A percentile compares a stretch with the other conserved stretches of the same genome.
Evolutionary conservation across 2,888 invertebrate genomes (phyloP).

Genomic region (Sesia bembeciformis): DNA sequence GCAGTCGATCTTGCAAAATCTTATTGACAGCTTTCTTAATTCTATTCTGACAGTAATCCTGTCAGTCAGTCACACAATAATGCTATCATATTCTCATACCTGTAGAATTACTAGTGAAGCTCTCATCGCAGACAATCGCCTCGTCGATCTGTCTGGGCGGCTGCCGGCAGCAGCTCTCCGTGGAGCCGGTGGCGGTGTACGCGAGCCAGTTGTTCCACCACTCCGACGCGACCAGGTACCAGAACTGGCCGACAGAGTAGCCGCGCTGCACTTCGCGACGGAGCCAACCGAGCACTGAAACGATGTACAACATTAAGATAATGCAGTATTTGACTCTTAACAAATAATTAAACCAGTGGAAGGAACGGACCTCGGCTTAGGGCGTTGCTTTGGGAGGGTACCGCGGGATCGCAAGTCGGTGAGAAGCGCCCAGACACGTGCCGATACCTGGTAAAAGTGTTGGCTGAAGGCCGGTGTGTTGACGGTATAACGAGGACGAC

Average conservation of each 20-base stretch:
- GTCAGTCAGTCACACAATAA: too few species aligned
- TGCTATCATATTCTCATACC: slow-evolving; percentile 20
- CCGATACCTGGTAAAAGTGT: too few species aligned
- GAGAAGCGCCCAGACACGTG: too few species aligned
- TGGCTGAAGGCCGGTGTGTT: too few species aligned
- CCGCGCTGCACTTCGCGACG: slow-evolving; percentile 84
- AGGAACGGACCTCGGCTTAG: too few species aligned
- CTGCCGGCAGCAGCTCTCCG: slow-evolving; percentile 35
- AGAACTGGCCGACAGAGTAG: slow-evolving; percentile 87
- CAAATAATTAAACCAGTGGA: too few species aligned
- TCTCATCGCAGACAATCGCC: slow-evolving; percentile 80
- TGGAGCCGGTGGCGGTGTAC: slow-evolving; percentile 72
- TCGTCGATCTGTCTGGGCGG: slow-evolving; percentile 66
- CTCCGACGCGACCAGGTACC: slow-evolving; percentile 88
- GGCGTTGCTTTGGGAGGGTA: too few species aligned
- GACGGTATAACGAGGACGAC: too few species aligned
- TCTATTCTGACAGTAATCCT: too few species aligned
- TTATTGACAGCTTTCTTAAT: too few species aligned
- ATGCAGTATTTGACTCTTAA: not conserved
- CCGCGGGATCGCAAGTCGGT: too few species aligned
- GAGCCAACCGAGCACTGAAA: slow-evolving; percentile 84
- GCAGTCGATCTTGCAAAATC: too few species aligned
- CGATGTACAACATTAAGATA: not conserved
- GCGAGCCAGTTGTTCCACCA: slow-evolving; percentile 91
- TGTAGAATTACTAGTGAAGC: slow-evolving; percentile 77